Evolutionary conservation across 2,888 invertebrate species (phyloP), one percentile per base, ranked within the genome.

Genomic region (Notocelia uddmanniana): DNA sequence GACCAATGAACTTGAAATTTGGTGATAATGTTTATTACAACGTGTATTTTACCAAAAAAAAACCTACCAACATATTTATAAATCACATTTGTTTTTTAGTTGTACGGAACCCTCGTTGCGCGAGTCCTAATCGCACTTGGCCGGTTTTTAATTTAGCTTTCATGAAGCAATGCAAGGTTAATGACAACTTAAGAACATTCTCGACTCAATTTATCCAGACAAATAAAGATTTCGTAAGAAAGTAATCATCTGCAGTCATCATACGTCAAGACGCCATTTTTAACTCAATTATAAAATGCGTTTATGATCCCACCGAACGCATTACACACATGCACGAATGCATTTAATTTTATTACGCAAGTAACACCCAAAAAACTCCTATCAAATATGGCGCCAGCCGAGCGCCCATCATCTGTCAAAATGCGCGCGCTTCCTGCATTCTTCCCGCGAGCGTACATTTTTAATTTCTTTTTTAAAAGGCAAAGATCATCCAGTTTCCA

Each of bases 401-500:
- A 34, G 41, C 52, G 55, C 15, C 45, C 41, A 69, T 66, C 62
- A 57, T 50, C 62, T 58, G 69, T 74, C 75, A 74, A 68, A 73
- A 69, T 55, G 74, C 70, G 74, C 73, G 68, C 74, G 69, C 73
- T 76, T 75, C 75, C 76, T 75, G 73, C 76, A 74, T 76, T 71
- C 70, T 76, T 71, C 70, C 68, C 73, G 69, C 73, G 68, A 45
- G 50, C 41, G 62, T 68, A 45, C 60, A 74, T 68, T 74, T 71
- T 76, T 69, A 71, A 45, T 69, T 80, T 83, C 76, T 80, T 83
- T 75, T 82, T 78, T 80, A 77, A 74, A 76, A 79, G 74, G 76
- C 77, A 79, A 75, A 77, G 76, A 77, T 69, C 79, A 81, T 81
- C 80, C 77, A 79, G 79, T 77, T 76, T 81, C 73, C 80, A 79